Base-by-base conservation (phyloP, 2,797 vertebrate genomes). In the Notolabrus celidotus region DNA sequence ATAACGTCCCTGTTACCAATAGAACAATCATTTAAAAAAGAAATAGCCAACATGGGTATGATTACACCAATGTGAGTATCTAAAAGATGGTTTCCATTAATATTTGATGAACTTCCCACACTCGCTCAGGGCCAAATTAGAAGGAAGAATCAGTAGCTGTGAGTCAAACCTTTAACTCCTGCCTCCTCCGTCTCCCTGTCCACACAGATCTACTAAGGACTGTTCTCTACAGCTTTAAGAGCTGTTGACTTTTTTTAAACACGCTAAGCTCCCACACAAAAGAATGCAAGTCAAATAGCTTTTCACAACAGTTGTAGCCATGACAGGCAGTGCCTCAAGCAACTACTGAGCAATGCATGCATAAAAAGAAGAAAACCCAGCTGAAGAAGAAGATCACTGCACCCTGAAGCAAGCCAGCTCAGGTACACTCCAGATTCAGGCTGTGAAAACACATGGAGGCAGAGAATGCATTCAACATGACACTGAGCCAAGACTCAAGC, bases 161-260 rank as follows among this genome's bases (percentile, higher is more conserved):
- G 59, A 58, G 63, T 58, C 67, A 72, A 61, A 56, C 67, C 71
- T 65, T 69, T 50, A 29, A 14, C 43, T 59, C 39, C 59, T 42
- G 19, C 56, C 41, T 58, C 39, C 59, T 42, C 19, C 56, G 41
- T 58, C 19, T 56, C 25, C 42, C 43, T 20, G 23, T 38, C 74
- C 67, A 36, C 23, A 79, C 78, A 74, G 66, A 5, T 77, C 55
- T 67, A 46, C 17, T 15, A 7, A 54, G 41, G 49, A 42, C 49
- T 68, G 65, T 52, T 67, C 67, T 67, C 74, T 11, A 15, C 61
- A 16, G 74, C 11, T 79, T 58, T 78, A 34, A 76, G 74, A 74
- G 51, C 57, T 15, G 36, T 52, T 31, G 14, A n/a, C 0, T 5
- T 4, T 68, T 79, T 54, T 36, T 68, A 75, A 79, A 73, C 20